phyloP scores from a whole-genome alignment of 2,888 invertebrate species.

The Ophonus ardosiacus region DNA sequence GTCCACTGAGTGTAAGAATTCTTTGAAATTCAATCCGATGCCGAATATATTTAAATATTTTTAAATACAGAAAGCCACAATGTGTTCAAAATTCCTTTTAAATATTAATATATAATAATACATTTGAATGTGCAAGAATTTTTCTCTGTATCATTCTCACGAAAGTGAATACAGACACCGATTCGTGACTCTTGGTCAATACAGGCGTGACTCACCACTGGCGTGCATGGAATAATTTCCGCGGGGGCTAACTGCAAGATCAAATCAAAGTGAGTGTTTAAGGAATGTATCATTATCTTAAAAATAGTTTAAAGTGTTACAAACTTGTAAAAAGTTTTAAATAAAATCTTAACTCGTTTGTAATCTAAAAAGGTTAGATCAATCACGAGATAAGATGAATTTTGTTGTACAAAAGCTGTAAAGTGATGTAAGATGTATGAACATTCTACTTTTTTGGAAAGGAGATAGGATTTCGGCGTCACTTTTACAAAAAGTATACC shows the following conservation, averaged over 20 bases:
- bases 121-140: conserved; percentile 13
- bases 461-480: background rate
- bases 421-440: conserved; percentile 32
- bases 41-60: conserved; percentile 46
- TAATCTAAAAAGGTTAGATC: conserved; percentile 39
- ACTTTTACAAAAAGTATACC: conserved; percentile 8
- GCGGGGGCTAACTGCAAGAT: background rate
- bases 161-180: conserved; percentile 50
- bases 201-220: conserved; percentile 24
- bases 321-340: background rate
- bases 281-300: conserved; percentile 1
- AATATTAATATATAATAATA: conserved; percentile 46
- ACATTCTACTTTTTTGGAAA: conserved; percentile 8
- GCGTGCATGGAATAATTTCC: conserved; percentile 5
- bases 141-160: conserved; percentile 46
- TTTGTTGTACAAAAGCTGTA: conserved; percentile 15
- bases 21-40: conserved; percentile 24
- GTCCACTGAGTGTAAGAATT: background rate
- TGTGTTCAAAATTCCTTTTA: conserved; percentile 18
- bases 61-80: conserved; percentile 1
- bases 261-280: conserved; percentile 13
- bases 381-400: conserved; percentile 15
- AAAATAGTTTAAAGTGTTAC: conserved; percentile 29
- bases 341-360: conserved; percentile 16
- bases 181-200: conserved; percentile 51